Evolutionary conservation across 64 coral and sea anemone genomes (phyloP), one percentile per base, ranked within the genome.

Genomic region (Pachyseris speciosa): DNA sequence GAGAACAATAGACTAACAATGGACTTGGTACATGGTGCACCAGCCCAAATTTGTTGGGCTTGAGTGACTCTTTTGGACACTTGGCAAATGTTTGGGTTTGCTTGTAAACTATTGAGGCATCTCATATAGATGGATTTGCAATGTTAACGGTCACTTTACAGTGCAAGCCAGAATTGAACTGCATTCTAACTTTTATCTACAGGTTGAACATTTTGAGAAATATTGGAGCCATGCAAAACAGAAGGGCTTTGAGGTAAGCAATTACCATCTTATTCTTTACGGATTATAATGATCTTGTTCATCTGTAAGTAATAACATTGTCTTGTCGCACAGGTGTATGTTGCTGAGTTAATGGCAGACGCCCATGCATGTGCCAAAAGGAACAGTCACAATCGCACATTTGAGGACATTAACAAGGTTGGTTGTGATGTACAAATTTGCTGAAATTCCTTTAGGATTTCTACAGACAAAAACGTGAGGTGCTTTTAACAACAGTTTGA

Each of bases 171-270:
- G 8, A 13, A 30, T 31, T 73, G 22, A 31, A 33, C 22, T 48
- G 4, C 11, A 68, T 47, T 48, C 7, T 30, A n/a, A 51, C 24
- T 36, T 29, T 4, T 83, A 22, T 28, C 20, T 59, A 40, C 39
- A 96, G 94, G 90, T 93, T 66, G 87, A 72, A 5, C 84, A 98
- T 87, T 98, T 98, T 83, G 96, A 98, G 68, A 94, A 95, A 60
- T 98, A 95, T 65, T 98, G 96, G 96, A 98, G 96, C 74, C 84
- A 90, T 42, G 96, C 96, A 64, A 98, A 98, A 74, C 93, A 98
- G 69, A 98, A 98, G 31, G 96, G 96, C 12, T 98, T 98, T 93
- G 93, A 98, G 96, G 96, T 95, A 91, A 78, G 7, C 25, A 28
- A 15, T 2, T 67, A 33, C 25, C 52, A n/a, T 37, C 33, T 9